phyloP scores from a whole-genome alignment of 2,113 vertebrate species.

The Caracal caracal region DNA sequence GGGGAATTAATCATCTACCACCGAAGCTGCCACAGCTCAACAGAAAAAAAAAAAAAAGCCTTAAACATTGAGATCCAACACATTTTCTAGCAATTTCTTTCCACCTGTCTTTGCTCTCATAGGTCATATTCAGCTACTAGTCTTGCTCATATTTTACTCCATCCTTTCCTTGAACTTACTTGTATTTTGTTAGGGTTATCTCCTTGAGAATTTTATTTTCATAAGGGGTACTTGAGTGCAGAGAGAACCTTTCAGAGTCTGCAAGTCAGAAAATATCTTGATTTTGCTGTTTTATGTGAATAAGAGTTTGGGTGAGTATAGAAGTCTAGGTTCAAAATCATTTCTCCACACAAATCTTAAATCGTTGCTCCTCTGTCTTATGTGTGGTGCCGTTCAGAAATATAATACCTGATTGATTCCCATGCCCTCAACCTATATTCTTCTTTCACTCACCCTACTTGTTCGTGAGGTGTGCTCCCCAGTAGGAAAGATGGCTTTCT shows the following conservation, averaged over 20 bases:
- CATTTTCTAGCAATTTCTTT: background rate
- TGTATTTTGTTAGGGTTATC: background rate
- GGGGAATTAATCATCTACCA: background rate
- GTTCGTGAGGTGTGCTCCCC: background rate
- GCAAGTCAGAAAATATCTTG: background rate
- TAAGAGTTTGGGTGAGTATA: background rate
- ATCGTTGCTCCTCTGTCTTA: background rate
- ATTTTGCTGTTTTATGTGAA: slow-evolving; percentile 2
- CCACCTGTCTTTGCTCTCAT: background rate
- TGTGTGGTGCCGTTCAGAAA: background rate
- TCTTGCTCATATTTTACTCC: slow-evolving; percentile 14
- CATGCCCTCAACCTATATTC: background rate
- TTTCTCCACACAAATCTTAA: background rate
- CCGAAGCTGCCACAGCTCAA: background rate
- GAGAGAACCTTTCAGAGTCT: background rate
- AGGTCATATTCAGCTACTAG: background rate
- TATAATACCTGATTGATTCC: background rate
- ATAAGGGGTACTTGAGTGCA: background rate
- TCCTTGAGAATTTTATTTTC: background rate
- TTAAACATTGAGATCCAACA: background rate
- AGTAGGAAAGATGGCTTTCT: background rate
- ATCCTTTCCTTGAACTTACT: background rate
- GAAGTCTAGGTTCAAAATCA: background rate
- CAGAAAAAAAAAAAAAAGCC: background rate
- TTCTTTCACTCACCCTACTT: background rate